Conservation (phyloP, 2,113 vertebrate genomes). For the Donacobius atricapilla region DNA sequence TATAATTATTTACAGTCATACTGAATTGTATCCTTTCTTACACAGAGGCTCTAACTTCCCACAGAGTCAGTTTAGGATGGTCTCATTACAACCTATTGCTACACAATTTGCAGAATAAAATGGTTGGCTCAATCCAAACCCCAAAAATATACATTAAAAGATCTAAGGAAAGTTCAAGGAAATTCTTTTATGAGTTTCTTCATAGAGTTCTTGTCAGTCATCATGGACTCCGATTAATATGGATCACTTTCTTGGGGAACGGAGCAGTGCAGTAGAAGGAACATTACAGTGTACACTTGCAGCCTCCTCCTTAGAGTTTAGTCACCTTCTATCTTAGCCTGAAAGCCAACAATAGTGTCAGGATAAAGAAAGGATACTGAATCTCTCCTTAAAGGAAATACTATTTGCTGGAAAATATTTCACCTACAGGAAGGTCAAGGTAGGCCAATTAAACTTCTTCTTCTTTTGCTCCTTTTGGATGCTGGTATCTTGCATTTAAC, state of each 20-base stretch:
- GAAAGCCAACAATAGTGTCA: not conserved
- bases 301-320: not conserved
- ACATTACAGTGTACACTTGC: not conserved
- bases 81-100: not conserved
- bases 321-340: not conserved
- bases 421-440: not conserved
- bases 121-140: not conserved
- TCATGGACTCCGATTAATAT: not conserved
- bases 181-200: not conserved
- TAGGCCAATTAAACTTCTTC: not conserved
- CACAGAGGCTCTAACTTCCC: not conserved
- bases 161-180: not conserved
- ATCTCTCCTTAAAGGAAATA: not conserved
- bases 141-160: not conserved
- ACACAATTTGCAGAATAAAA: not conserved
- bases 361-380: not conserved
- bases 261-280: not conserved
- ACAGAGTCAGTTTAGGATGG: not conserved
- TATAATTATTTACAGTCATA: not conserved
- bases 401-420: not conserved
- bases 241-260: not conserved
- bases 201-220: not conserved
- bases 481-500: not conserved
- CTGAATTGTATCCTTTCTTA: not conserved
- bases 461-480: not conserved